Evolutionary conservation across 2,888 invertebrate species (phyloP).

Genomic region (Anticlea derivata): DNA sequence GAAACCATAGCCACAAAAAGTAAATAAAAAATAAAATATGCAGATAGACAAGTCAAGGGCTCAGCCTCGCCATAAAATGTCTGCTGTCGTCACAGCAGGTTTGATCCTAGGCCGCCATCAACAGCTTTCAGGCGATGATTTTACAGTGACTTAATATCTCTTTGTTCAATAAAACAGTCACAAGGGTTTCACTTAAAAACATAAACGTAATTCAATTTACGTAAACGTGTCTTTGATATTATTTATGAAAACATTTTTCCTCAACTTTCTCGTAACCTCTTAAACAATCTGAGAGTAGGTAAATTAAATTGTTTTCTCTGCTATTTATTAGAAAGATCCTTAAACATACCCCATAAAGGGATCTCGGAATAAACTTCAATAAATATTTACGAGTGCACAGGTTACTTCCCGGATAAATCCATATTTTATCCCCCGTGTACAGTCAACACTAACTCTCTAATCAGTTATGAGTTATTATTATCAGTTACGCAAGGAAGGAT

Average conservation of each 20-base stretch:
- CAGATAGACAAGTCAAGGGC: too few relatives aligned
- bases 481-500: too few relatives aligned
- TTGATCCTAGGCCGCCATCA: too few relatives aligned
- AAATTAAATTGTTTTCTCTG: slow-evolving; percentile 14
- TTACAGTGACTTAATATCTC: too few relatives aligned
- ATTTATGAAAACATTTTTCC: slow-evolving; percentile 9
- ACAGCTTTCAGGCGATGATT: too few relatives aligned
- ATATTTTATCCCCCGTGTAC: slow-evolving; percentile 25
- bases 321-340: slow-evolving; percentile 19
- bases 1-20: too few relatives aligned
- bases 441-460: too few relatives aligned
- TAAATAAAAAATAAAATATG: too few relatives aligned
- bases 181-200: slow-evolving; percentile 2
- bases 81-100: too few relatives aligned
- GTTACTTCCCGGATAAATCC: slow-evolving; percentile 26
- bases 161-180: too few relatives aligned
- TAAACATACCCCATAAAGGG: slow-evolving; percentile 18
- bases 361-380: slow-evolving; percentile 31
- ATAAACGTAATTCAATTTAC: not conserved
- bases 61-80: too few relatives aligned
- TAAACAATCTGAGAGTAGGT: not conserved
- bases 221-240: slow-evolving; percentile 8
- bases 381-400: slow-evolving; percentile 35
- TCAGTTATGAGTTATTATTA: too few relatives aligned
- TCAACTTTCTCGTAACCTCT: not conserved